phyloP scores from a whole-genome alignment of 1,140 invertebrate genomes.

The Cherax quadricarinatus region DNA sequence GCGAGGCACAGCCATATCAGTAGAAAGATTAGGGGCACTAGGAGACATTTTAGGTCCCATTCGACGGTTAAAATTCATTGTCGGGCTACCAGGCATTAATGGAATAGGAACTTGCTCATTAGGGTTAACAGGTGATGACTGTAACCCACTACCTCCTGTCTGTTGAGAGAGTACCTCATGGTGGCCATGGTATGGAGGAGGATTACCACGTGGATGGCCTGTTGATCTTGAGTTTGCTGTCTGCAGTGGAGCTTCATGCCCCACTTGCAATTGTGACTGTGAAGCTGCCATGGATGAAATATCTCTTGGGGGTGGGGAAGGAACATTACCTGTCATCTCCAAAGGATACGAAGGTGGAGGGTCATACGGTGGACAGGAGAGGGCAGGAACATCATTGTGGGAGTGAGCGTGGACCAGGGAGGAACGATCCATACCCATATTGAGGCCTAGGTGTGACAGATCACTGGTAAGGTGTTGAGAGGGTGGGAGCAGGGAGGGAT shows the following conservation, averaged over 20 bases:
- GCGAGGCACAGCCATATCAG: constrained; percentile 49
- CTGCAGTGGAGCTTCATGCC: constrained; percentile 1
- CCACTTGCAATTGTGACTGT: constrained; percentile 29
- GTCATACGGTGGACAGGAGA: constrained; percentile 42
- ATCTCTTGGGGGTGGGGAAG: constrained; percentile 22
- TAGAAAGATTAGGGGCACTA: constrained; percentile 53
- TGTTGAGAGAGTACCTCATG: constrained; percentile 50
- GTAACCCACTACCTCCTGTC: constrained; percentile 1
- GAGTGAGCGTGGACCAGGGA: background rate
- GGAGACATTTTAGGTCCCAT: constrained; percentile 40
- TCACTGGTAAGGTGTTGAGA: constrained; percentile 35
- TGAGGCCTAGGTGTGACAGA: constrained; percentile 15
- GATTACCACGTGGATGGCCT: constrained; percentile 21
- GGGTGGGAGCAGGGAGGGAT: constrained; percentile 11
- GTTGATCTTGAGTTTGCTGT: background rate
- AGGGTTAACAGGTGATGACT: constrained; percentile 24
- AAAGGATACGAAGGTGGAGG: constrained; percentile 38
- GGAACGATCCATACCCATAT: constrained; percentile 12
- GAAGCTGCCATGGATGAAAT: constrained; percentile 17
- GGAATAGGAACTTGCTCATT: constrained; percentile 6
- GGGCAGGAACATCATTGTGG: constrained; percentile 32
- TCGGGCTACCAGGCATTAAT: constrained; percentile 16
- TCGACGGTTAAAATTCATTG: constrained; percentile 1
- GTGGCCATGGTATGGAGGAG: constrained; percentile 56
- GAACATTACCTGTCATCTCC: constrained; percentile 10